phyloP scores from a whole-genome alignment of 2,113 vertebrate species.

The Cyprinus carpio region DNA sequence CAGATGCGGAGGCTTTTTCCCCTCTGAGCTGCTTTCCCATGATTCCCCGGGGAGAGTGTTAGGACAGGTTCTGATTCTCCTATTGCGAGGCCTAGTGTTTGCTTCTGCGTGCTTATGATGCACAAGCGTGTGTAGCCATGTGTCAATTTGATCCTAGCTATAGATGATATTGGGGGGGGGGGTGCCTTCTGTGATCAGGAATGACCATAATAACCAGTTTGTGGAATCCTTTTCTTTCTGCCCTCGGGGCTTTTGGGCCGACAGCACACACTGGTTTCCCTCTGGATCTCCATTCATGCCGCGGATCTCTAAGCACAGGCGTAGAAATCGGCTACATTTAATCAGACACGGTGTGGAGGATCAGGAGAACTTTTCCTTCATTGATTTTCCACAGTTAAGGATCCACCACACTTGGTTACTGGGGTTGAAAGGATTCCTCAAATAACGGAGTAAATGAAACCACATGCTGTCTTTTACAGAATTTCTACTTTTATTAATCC shows the following conservation, averaged over 20 bases:
- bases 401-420: conserved; percentile 62
- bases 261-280: conserved; percentile 58
- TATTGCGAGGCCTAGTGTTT: conserved; percentile 64
- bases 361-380: conserved; percentile 72
- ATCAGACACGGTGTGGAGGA: conserved; percentile 72
- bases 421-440: conserved; percentile 64
- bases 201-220: conserved; percentile 47
- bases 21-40: conserved; percentile 68
- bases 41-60: conserved; percentile 72
- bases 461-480: conserved; percentile 61
- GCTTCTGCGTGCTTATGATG: conserved; percentile 51
- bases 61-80: conserved; percentile 71
- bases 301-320: conserved; percentile 61
- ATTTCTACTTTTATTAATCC: conserved; percentile 43
- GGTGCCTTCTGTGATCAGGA: conserved; percentile 37
- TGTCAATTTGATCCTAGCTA: conserved; percentile 28
- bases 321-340: conserved; percentile 75
- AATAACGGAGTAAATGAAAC: conserved; percentile 68
- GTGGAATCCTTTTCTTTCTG: conserved; percentile 51
- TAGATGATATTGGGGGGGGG: conserved; percentile 41
- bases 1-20: conserved; percentile 73
- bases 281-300: conserved; percentile 68
- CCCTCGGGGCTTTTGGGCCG: conserved; percentile 54
- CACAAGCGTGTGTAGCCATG: conserved; percentile 18
- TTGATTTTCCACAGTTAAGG: conserved; percentile 74